Base-by-base conservation (phyloP, 2,113 vertebrate genomes). In the Callithrix jacchus region DNA sequence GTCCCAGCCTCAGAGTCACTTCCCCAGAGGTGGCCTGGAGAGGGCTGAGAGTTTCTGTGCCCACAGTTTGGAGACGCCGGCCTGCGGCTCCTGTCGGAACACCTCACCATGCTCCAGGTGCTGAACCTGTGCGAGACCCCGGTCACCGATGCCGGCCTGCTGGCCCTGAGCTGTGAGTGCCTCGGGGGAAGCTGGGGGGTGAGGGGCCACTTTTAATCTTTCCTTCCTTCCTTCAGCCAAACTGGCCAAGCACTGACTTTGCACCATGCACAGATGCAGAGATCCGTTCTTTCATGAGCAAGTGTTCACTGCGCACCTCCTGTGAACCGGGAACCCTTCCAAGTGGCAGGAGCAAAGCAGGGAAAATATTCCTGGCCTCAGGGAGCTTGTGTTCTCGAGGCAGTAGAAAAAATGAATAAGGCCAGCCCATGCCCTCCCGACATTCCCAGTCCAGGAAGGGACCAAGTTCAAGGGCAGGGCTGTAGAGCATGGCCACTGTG, bases 101-200 rank as follows among this genome's bases (percentile, higher is more conserved):
- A 99, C 97, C 99, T 99, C 99, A 99, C 99, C 52, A 99, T 99
- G 98, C 99, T 99, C 94, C 99, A 99, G 98, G 99, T 99, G 97
- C 98, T 99, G 97, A 99, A 99, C 98, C 99, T 99, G 98, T 99
- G 99, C 56, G 99, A 99, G 98, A 99, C 99, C 0, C 99, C 99
- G 0, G 99, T 99, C 82, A 99, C 99, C 0, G 99, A 99, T 8
- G 99, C 99, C 0, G 99, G 99, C 35, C 98, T 99, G 97, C 98
- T 99, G 98, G 99, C 99, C 3, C 99, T 99, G 89, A 99, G 99
- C 97, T 99, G 99, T 99, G 98, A 99, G 99, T 98, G 68, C 35
- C 45, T 70, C 17, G 1, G 1, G 56, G 49, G 0, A 42, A 25
- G 21, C 47, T 1, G 0, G 0, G 0, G 7, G 25, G 32, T 68